phyloP scores from a whole-genome alignment of 1,140 invertebrate genomes.

The Diorhabda carinulata region DNA sequence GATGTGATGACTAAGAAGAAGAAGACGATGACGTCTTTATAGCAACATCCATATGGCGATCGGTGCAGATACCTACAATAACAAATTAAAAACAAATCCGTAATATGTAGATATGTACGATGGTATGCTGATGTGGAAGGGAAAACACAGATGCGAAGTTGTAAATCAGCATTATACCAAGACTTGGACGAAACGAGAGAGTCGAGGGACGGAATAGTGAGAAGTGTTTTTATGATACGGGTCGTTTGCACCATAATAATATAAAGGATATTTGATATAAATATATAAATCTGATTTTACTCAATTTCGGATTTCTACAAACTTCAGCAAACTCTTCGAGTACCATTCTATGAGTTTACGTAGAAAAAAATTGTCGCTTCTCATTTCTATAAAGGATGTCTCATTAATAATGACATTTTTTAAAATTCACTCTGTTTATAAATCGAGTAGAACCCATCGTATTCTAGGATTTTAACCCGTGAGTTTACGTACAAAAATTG shows the following conservation, averaged over 20 bases:
- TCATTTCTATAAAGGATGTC: no score
- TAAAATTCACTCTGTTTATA: no score
- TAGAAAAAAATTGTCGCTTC: no score
- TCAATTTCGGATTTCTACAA: no score
- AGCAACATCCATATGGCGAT: conserved; percentile 17
- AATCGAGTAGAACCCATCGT: no score
- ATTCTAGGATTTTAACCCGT: no score
- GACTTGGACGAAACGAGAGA: conserved; percentile 21
- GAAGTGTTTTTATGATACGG: conserved; percentile 24
- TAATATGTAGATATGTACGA: conserved; percentile 38
- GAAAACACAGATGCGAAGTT: conserved; percentile 37
- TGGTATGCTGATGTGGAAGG: conserved; percentile 30
- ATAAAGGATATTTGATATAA: no score
- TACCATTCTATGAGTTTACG: no score
- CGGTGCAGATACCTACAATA: conserved; percentile 18
- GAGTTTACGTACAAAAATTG: no score
- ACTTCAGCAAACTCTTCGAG: no score
- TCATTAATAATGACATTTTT: no score
- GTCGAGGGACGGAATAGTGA: conserved; percentile 21
- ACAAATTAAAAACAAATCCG: conserved; percentile 43
- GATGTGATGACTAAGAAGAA: not conserved
- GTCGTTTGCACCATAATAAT: conserved; percentile 24
- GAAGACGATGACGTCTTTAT: not conserved
- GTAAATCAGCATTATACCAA: conserved; percentile 38
- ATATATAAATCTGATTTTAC: no score